Percentiles rank a stretch among this genome's conserved stretches.
phyloP scores from a whole-genome alignment of 64 coral and sea anemone species.

The Stichodactyla helianthus region DNA sequence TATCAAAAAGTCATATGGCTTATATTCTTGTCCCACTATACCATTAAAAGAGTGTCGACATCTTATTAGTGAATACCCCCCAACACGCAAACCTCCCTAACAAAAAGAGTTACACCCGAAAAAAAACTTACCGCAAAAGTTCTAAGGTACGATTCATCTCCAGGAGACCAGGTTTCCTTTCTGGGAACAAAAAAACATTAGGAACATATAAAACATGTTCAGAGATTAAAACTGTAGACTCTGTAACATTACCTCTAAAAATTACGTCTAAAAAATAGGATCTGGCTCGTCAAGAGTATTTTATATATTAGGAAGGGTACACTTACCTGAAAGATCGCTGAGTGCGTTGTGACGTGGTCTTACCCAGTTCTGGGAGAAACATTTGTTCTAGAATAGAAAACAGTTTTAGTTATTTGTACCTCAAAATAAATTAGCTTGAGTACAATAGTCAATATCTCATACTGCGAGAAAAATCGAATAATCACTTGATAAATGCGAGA shows the following conservation, averaged over 20 bases:
- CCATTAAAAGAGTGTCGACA: too few relatives aligned
- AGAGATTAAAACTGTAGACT: too few relatives aligned
- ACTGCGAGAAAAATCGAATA: too few relatives aligned
- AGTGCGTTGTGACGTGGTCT: conserved; percentile 11
- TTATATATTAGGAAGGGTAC: neutral
- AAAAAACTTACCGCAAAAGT: conserved; percentile 68
- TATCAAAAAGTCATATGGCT: too few relatives aligned
- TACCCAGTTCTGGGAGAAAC: neutral
- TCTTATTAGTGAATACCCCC: too few relatives aligned
- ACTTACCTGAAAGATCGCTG: conserved; percentile 39
- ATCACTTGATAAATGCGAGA: too few relatives aligned
- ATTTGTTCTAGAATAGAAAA: neutral
- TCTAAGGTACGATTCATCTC: conserved; percentile 59
- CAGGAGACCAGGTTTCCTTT: conserved; percentile 79
- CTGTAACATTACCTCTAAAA: too few relatives aligned
- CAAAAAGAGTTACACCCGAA: too few relatives aligned
- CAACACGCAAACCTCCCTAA: too few relatives aligned
- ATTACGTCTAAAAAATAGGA: too few relatives aligned
- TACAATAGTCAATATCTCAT: too few relatives aligned
- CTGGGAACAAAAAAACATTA: conserved; percentile 28
- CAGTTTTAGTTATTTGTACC: neutral
- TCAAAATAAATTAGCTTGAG: neutral
- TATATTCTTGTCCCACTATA: too few relatives aligned
- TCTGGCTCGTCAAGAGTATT: neutral
- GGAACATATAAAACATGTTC: neutral